These are phyloP conservation scores for Stegophylla sp. DNA, from an alignment of 2,888 invertebrate genomes.

Conservation along the genomic window DNA sequence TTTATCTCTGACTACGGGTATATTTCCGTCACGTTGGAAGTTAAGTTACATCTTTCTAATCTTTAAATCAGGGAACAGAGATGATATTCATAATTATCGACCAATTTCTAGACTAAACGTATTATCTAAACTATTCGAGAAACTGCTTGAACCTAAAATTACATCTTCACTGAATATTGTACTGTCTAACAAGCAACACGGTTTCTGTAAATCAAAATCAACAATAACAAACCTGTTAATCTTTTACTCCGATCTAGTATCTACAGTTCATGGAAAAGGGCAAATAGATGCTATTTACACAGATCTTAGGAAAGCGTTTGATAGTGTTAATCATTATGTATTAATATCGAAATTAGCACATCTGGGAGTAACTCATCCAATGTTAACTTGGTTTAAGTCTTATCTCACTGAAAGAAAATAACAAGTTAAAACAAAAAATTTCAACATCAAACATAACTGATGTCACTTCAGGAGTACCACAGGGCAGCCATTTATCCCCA, in stretches of 20 bases:
- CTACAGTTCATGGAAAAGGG: background rate
- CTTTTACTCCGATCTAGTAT: slow-evolving; percentile 8
- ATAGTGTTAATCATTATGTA: no score
- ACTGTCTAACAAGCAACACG: slow-evolving; percentile 5
- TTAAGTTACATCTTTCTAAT: background rate
- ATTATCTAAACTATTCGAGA: slow-evolving; percentile 24
- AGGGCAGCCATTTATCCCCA: no score
- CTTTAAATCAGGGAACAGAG: slow-evolving; percentile 1
- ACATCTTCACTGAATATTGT: slow-evolving; percentile 4
- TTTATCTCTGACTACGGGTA: slow-evolving; percentile 3
- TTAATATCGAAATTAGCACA: background rate
- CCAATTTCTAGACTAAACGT: slow-evolving; percentile 14
- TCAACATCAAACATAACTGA: no score
- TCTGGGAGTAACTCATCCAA: background rate
- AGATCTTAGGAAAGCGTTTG: no score
- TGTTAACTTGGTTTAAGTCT: background rate
- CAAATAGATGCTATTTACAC: background rate
- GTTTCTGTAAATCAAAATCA: slow-evolving; percentile 9
- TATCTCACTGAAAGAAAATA: background rate
- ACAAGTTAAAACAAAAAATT: no score
- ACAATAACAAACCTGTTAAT: slow-evolving; percentile 9
- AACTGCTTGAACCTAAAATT: background rate
- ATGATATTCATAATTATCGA: slow-evolving; percentile 17
- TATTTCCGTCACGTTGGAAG: slow-evolving; percentile 10
- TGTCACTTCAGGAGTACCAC: no score